Evolutionary conservation across 2,797 vertebrate genomes (phyloP), one percentile per base, ranked within the genome.

Genomic region (Synanceia verrucosa): DNA sequence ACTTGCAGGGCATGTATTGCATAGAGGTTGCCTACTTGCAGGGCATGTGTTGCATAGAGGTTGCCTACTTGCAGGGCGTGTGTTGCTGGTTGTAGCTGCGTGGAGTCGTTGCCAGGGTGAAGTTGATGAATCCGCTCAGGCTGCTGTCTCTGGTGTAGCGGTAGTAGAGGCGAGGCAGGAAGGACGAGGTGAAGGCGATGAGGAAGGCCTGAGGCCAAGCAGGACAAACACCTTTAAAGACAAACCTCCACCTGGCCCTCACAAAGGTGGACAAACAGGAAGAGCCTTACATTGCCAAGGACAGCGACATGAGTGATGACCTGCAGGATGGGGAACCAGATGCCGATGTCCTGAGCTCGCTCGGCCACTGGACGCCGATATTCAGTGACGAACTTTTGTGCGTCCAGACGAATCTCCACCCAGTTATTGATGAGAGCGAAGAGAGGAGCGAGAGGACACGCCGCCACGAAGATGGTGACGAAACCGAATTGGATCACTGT

Each of bases 401-500:
- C 92, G 0, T 95, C 94, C 84, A 93, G 62, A 11, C 89, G 89
- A 4, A 95, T 90, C 85, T 96, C 95, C 43, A 94, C 86, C 94
- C 94, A 95, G 90, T 94, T 94, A 61, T 94, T 96, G 5, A 95
- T 77, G 18, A 95, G 88, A 5, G 94, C 91, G 0, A 95, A 95
- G 60, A 95, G 88, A 0, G 94, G 95, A 3, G 93, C 94, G 21
- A 94, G 91, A 0, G 93, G 95, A 73, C 95, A 96, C 0, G 94
- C 94, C 0, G 91, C 94, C 78, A 95, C 93, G 3, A 95, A 96
- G 70, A 95, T 91, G 65, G 94, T 94, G 86, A 95, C 94, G 84
- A 96, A 95, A 0, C 94, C 95, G 34, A 94, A 96, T 91, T 95
- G 94, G 5, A 96, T 90, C 18, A 94, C 94, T 94, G 82, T 3